Conservation (phyloP, 2,888 invertebrate species). For the Conistra vaccinii region DNA sequence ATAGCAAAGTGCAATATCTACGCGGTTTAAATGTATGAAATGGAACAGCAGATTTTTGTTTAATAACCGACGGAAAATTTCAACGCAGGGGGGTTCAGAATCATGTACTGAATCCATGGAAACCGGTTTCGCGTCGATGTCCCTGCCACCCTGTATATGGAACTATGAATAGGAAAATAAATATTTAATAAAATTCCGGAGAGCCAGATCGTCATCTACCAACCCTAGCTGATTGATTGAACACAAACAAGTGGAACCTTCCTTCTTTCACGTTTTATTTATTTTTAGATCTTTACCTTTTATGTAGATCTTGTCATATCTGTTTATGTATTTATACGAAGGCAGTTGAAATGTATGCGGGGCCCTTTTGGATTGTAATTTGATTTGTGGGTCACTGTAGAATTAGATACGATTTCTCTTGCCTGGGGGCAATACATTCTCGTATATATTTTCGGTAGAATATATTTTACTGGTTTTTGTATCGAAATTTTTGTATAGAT, state of each 20-base stretch:
- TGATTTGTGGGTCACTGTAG: slow-evolving; percentile 38
- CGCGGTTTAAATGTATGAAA: too few relatives aligned
- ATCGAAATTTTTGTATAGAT: background rate
- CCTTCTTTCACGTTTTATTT: slow-evolving; percentile 46
- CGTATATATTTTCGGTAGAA: background rate
- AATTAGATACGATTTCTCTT: background rate
- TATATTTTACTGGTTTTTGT: slow-evolving; percentile 4
- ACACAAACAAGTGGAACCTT: slow-evolving; percentile 59
- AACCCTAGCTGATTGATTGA: slow-evolving; percentile 52
- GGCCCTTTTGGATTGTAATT: slow-evolving; percentile 34
- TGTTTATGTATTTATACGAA: slow-evolving; percentile 25
- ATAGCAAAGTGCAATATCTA: too few relatives aligned
- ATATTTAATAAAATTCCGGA: background rate
- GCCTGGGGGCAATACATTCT: background rate
- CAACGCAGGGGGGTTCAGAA: too few relatives aligned
- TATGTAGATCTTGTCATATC: slow-evolving; percentile 30
- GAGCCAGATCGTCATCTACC: slow-evolving; percentile 1
- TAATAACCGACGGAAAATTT: too few relatives aligned
- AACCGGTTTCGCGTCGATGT: too few relatives aligned
- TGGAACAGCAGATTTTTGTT: too few relatives aligned
- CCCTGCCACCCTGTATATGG: too few relatives aligned
- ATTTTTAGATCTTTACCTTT: slow-evolving; percentile 58
- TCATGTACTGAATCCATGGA: too few relatives aligned
- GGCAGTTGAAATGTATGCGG: slow-evolving; percentile 11
- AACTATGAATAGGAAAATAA: slow-evolving; percentile 1